Percentiles rank a stretch among this genome's conserved stretches.
Evolutionary conservation across 2,888 invertebrate species (phyloP).

Genomic region (Nemapogon koenigi): DNA sequence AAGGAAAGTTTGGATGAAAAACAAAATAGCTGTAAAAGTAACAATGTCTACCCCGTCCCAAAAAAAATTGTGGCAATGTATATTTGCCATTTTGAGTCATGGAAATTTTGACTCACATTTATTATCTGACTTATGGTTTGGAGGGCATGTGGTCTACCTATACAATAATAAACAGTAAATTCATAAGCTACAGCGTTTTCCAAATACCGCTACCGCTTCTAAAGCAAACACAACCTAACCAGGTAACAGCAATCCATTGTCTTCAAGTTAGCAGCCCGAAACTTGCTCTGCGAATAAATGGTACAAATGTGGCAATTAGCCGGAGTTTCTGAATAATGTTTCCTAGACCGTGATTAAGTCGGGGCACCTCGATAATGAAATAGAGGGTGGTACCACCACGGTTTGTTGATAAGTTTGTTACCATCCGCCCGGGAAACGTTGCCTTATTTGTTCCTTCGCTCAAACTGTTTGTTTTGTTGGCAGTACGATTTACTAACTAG

Average conservation of each 20-base stretch:
- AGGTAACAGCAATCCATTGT: conserved; percentile 11
- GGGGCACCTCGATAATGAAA: conserved; percentile 21
- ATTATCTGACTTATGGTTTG: too few relatives aligned
- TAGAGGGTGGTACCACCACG: conserved; percentile 15
- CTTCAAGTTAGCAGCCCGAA: conserved; percentile 10
- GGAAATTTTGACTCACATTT: too few relatives aligned
- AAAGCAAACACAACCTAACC: neutral
- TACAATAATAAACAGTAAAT: too few relatives aligned
- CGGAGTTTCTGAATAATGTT: conserved; percentile 35
- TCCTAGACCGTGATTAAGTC: conserved; percentile 45
- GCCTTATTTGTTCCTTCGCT: conserved; percentile 41
- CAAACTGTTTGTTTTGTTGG: conserved; percentile 35
- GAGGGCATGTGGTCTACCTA: too few relatives aligned
- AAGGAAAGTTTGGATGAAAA: too few relatives aligned
- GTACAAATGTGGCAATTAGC: conserved; percentile 54
- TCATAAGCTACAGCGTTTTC: too few relatives aligned
- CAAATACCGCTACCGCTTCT: neutral
- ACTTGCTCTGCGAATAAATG: conserved; percentile 14
- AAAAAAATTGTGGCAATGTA: too few relatives aligned
- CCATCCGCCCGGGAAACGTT: conserved; percentile 24
- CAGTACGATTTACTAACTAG: conserved; percentile 32
- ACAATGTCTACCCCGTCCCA: too few relatives aligned
- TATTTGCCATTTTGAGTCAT: too few relatives aligned
- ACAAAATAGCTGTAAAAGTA: too few relatives aligned
- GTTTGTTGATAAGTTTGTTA: conserved; percentile 47